Evolutionary conservation across 2,113 vertebrate genomes (phyloP).

Genomic region (Daubentonia madagascariensis): DNA sequence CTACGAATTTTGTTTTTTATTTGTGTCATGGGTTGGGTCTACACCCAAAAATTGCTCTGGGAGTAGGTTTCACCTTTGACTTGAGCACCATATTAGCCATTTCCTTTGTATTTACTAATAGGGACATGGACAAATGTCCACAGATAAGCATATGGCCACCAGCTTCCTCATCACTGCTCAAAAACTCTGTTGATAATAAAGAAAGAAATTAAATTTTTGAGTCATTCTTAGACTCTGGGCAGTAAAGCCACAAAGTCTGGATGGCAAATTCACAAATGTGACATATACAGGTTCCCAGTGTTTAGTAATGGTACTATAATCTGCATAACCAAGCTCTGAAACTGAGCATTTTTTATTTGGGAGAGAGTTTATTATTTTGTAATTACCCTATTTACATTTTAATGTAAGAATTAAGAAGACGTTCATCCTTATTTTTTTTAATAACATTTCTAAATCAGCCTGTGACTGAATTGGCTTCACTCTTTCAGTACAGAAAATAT

Average conservation of each 20-base stretch:
- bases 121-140: neutral
- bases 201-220: slow-evolving; percentile 59
- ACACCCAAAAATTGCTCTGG: neutral
- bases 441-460: slow-evolving; percentile 71
- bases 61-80: neutral
- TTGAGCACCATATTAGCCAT: neutral
- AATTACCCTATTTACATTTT: slow-evolving; percentile 74
- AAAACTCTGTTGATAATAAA: neutral
- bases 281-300: slow-evolving; percentile 27
- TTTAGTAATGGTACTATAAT: slow-evolving; percentile 57
- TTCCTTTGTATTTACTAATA: neutral
- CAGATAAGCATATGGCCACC: neutral
- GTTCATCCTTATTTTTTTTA: slow-evolving; percentile 69
- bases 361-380: slow-evolving; percentile 68
- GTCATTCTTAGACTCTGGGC: slow-evolving; percentile 16
- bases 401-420: slow-evolving; percentile 73
- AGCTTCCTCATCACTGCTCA: neutral
- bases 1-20: neutral
- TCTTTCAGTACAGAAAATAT: slow-evolving; percentile 69
- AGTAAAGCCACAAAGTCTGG: slow-evolving; percentile 9
- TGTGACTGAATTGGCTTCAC: slow-evolving; percentile 54
- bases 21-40: neutral
- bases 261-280: slow-evolving; percentile 52
- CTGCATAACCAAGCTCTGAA: slow-evolving; percentile 54
- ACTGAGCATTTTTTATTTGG: slow-evolving; percentile 65